A percentile compares a stretch with the other conserved stretches of the same genome.
Evolutionary conservation across 2,888 invertebrate genomes (phyloP).

Genomic region (Ormyrus pomaceus): DNA sequence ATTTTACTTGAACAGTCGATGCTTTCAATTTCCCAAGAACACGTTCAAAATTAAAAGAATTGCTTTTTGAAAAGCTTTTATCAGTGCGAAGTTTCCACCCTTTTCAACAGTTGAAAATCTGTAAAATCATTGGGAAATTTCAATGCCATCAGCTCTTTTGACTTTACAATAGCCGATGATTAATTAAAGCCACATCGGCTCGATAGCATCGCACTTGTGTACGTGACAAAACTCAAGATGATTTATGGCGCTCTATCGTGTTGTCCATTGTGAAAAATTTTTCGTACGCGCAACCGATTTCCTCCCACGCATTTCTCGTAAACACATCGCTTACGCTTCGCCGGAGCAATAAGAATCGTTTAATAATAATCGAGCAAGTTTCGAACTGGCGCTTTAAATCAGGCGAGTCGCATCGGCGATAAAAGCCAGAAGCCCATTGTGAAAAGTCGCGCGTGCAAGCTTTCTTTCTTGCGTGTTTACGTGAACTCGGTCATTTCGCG

Average conservation of each 20-base stretch:
- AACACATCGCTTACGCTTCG: not conserved
- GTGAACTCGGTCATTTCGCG: conserved; percentile 11
- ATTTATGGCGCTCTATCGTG: conserved; percentile 34
- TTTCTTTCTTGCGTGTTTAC: conserved; percentile 16
- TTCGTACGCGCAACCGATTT: not conserved
- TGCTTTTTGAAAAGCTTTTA: too few relatives aligned
- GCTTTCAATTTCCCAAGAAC: too few relatives aligned
- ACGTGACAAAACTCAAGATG: conserved; percentile 34
- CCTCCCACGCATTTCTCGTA: conserved; percentile 1
- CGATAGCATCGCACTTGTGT: conserved; percentile 6
- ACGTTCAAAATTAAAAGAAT: too few relatives aligned
- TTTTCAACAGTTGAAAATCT: not conserved
- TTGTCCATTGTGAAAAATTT: conserved; percentile 5
- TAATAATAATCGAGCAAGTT: conserved; percentile 12
- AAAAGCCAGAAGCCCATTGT: not conserved
- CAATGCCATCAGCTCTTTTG: conserved; percentile 18
- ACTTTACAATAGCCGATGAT: conserved; percentile 3
- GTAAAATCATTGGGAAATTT: conserved; percentile 7
- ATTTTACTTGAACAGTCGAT: too few relatives aligned
- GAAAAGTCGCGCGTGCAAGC: not conserved
- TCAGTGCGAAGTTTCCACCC: too few relatives aligned
- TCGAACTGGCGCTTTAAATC: conserved; percentile 16
- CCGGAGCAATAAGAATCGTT: conserved; percentile 4
- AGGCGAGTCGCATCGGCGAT: not conserved
- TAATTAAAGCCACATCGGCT: conserved; percentile 38